phyloP scores from a whole-genome alignment of 2,888 invertebrate species.

The Ectemnius cavifrons region DNA sequence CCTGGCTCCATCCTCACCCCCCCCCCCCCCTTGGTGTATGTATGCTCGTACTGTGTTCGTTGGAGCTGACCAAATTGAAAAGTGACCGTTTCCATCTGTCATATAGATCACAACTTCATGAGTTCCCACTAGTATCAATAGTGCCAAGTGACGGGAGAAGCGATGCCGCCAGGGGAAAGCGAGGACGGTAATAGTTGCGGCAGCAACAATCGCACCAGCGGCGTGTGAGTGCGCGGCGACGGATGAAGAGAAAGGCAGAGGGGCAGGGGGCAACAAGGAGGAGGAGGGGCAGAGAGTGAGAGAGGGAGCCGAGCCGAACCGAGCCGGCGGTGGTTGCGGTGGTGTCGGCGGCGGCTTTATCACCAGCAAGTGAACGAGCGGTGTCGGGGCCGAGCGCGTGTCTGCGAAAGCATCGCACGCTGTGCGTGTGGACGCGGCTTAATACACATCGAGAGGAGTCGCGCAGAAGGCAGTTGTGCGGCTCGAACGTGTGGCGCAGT shows the following conservation, averaged over 20 bases:
- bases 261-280: not conserved
- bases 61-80: not conserved
- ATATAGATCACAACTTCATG: not conserved
- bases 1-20: not conserved
- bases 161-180: not conserved
- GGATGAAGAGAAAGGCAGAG: not conserved
- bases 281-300: not conserved
- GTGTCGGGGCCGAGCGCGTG: not conserved
- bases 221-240: not conserved
- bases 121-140: not conserved
- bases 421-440: conserved; percentile 59
- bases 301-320: not conserved
- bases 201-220: too few relatives aligned
- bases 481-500: conserved; percentile 1
- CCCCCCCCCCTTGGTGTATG: too few relatives aligned
- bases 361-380: conserved; percentile 28
- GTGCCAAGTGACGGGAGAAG: not conserved
- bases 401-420: conserved; percentile 15
- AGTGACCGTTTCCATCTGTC: not conserved
- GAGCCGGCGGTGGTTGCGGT: not conserved
- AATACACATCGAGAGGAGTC: conserved; percentile 41
- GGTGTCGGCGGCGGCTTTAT: conserved; percentile 45
- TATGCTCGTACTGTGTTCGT: too few relatives aligned
- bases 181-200: too few relatives aligned
- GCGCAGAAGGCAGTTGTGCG: conserved; percentile 44